Evolutionary conservation across 2,888 invertebrate genomes (phyloP).

Genomic region (Anagyrus pseudococci): DNA sequence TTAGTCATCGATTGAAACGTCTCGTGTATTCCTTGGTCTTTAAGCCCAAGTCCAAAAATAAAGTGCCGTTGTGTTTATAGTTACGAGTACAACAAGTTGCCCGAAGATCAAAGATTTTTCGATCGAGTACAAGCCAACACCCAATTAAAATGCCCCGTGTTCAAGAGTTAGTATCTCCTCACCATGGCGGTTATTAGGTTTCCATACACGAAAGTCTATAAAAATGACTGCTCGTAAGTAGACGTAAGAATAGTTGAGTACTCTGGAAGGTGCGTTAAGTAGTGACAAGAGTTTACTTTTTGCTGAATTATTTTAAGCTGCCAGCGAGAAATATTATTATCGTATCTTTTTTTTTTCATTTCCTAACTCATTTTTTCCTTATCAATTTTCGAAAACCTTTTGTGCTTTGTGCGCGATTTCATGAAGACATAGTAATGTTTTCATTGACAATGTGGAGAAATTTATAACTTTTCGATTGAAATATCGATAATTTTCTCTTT

Average conservation of each 20-base stretch:
- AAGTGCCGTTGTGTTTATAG: slow-evolving; percentile 12
- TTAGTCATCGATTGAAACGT: slow-evolving; percentile 13
- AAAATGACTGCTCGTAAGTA: slow-evolving; percentile 32
- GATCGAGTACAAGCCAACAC: slow-evolving; percentile 37
- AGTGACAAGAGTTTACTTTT: slow-evolving; percentile 60
- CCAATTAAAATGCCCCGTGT: slow-evolving; percentile 26
- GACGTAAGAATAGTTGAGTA: slow-evolving; percentile 49
- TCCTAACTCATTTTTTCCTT: slow-evolving; percentile 13
- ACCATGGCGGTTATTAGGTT: slow-evolving; percentile 34
- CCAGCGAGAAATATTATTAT: slow-evolving; percentile 10
- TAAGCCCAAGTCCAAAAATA: slow-evolving; percentile 1
- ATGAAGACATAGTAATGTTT: no score
- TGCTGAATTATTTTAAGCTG: slow-evolving; percentile 14
- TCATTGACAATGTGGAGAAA: no score
- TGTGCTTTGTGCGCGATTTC: no score
- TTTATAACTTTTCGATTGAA: no score
- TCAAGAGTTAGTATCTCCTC: slow-evolving; percentile 36
- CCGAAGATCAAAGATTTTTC: slow-evolving; percentile 18
- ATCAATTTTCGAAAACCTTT: background rate
- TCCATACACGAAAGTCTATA: slow-evolving; percentile 33
- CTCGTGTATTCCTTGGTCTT: background rate
- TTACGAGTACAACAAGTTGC: slow-evolving; percentile 21
- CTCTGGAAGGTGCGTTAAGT: slow-evolving; percentile 64
- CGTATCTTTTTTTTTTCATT: slow-evolving; percentile 3
- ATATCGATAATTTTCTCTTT: no score